Evolutionary conservation across 92 coral and sea anemone species (phyloP), one percentile per base, ranked within the genome.

Genomic region (Phenganax marumi): DNA sequence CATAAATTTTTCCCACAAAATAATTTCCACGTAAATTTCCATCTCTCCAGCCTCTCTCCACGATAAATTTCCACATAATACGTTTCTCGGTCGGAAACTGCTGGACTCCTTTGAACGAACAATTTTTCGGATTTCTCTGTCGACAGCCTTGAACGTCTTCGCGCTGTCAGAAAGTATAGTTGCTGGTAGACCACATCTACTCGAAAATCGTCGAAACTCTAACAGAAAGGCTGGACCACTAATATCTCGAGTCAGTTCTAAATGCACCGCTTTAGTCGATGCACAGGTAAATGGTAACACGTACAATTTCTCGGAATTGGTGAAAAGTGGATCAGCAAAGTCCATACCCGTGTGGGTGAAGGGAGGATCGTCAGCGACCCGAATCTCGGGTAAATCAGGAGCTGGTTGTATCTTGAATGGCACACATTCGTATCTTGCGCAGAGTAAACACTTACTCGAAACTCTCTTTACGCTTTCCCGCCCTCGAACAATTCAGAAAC

Each of bases 231-330:
- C 22, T 71, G 54, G 26, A 49, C 39, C 86, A 39, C 76, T 73
- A n/a, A 86, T 25, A 63, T 51, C 69, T 74, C 63, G 50, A 47
- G 77, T 62, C 6, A 80, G 81, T 62, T 86, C 89, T 60, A 87
- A 64, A 56, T 87, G 86, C 54, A 83, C 84, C 22, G 79, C 87
- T 50, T 85, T 73, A 7, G 85, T 79, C 1, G 87, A 71, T 21
- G 85, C 90, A 47, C 90, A 84, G 3, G 90, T 88, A 65, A 82
- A 87, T 49, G 76, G 58, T 54, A 75, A 86, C 19, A 86, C 58
- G 33, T 86, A 81, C 8, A 43, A 56, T 48, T 77, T 26, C 23
- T 77, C 71, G n/a, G 21, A 6, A 61, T 9, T 47, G 60, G 68
- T 49, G 66, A 50, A n/a, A 12, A 70, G 55, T 21, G 87, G 83